Conservation (phyloP, 2,797 vertebrate genomes). For the Anabacerthia variegaticeps region DNA sequence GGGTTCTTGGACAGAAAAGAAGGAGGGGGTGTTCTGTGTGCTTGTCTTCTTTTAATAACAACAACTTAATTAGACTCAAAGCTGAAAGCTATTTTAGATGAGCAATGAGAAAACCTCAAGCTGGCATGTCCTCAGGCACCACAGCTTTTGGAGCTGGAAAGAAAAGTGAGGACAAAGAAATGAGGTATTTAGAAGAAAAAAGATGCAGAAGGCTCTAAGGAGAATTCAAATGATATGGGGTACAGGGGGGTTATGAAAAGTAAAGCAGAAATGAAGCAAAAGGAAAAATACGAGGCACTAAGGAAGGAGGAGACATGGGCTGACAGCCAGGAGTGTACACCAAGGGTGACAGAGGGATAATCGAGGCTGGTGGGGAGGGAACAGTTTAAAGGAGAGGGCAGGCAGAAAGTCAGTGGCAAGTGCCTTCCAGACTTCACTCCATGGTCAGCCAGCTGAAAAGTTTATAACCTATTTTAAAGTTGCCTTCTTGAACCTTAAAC, state of each 20-base stretch:
- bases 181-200: not conserved
- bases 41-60: not conserved
- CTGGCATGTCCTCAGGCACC: not conserved
- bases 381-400: not conserved
- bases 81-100: not conserved
- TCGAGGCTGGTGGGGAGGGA: not conserved
- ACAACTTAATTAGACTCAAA: slow-evolving; percentile 25
- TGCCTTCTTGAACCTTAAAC: not conserved
- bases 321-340: not conserved
- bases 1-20: not conserved
- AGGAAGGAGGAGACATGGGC: not conserved
- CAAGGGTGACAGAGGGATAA: not conserved
- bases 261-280: not conserved
- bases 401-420: not conserved
- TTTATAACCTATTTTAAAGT: not conserved
- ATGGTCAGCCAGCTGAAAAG: not conserved
- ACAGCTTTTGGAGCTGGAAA: not conserved
- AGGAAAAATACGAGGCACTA: not conserved
- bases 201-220: not conserved
- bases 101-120: not conserved
- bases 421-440: not conserved
- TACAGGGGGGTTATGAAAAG: not conserved
- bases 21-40: not conserved
- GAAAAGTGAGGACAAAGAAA: not conserved
- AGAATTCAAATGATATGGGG: not conserved